A percentile compares a stretch with the other conserved stretches of the same genome.
phyloP scores from a whole-genome alignment of 2,113 vertebrate genomes.

The Taxidea taxus region DNA sequence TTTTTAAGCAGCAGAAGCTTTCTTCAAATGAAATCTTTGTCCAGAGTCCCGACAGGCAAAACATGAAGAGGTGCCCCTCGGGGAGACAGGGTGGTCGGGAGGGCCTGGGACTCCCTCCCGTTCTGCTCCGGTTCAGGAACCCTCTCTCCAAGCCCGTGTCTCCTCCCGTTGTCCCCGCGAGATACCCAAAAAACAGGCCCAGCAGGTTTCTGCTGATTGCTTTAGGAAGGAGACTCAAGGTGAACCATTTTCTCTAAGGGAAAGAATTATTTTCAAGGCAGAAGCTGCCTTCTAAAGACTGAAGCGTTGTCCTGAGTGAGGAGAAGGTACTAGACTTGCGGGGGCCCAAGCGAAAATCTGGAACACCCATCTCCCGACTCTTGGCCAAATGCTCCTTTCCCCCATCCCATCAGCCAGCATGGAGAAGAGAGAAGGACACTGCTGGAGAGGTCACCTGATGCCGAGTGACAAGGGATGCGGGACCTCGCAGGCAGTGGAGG shows the following conservation, averaged over 20 bases:
- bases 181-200: background rate
- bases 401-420: background rate
- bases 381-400: background rate
- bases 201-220: background rate
- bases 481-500: background rate
- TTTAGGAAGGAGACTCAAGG: background rate
- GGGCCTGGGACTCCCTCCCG: background rate
- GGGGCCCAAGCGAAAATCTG: background rate
- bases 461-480: background rate
- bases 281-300: background rate
- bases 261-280: background rate
- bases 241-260: background rate
- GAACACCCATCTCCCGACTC: background rate
- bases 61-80: background rate
- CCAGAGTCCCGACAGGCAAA: background rate
- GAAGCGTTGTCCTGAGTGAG: background rate
- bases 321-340: background rate
- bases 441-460: background rate
- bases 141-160: background rate
- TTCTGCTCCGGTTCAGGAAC: background rate
- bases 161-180: background rate
- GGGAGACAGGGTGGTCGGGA: accelerated
- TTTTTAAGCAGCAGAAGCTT: background rate
- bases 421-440: background rate
- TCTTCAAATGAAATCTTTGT: background rate